Base-by-base conservation (phyloP, 2,797 vertebrate genomes). In the Botia almorhae region DNA sequence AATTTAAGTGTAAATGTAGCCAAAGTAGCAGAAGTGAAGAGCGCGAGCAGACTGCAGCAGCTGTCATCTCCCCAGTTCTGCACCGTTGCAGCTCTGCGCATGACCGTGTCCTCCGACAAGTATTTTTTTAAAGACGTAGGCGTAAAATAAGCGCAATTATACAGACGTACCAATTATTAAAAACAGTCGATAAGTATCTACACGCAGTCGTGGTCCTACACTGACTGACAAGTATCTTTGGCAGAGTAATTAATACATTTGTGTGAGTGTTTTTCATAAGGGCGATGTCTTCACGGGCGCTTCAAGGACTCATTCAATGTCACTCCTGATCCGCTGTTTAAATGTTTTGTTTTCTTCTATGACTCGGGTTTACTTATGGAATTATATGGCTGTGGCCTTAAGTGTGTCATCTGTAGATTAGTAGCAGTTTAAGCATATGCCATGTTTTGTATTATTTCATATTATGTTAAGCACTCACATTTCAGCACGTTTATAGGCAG, bases 231-330 rank as follows among this genome's bases (percentile, higher is more conserved):
- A 3, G 7, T 2, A 5, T 8, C 12, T 26, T 6, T 26, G 2
- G 0, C 0, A 2, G 12, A 69, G 16, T 43, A 29, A 16, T 11
- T 48, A 0, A 39, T 6, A 0, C 2, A 8, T 4, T 14, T 29
- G 5, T 29, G 2, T 36, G 1, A 11, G 26, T 50, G 39, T 19
- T 11, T 69, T 19, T 43, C 0, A 11, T 1, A 58, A 60, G 53
- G 65, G 8, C 65, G 26, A 78, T n/a, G 43, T 70, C 67, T 78
- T 48, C 13, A 74, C 21, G 19, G 36, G 10, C 36, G 11, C 23
- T 3, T 83, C 75, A 87, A 81, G 84, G 80, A 76, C 84, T 83
- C 60, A 7, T 64, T 82, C 80, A 82, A 83, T 81, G 81, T 81
- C 81, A 81, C 43, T 48, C 3, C 23, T 74, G 33, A 53, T 81